A percentile compares a stretch with the other conserved stretches of the same genome.
phyloP scores from a whole-genome alignment of 1,140 invertebrate genomes.

The Macrosteles quadrilineatus region DNA sequence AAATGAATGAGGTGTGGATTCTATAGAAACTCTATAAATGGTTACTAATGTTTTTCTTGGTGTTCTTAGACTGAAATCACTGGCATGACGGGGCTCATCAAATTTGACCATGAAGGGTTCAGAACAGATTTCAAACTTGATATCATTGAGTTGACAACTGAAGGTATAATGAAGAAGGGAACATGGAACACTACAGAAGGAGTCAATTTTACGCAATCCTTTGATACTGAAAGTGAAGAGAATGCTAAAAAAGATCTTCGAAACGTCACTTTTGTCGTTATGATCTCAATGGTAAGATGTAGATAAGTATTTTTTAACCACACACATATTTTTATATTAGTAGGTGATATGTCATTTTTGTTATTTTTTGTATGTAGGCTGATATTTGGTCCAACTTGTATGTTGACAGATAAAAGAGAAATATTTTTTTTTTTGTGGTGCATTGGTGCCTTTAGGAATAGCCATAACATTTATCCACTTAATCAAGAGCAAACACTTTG shows the following conservation, averaged over 20 bases:
- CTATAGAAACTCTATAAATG: no score
- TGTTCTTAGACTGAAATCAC: conserved; percentile 63
- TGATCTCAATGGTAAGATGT: conserved; percentile 68
- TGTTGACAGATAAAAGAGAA: no score
- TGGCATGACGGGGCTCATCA: conserved; percentile 80
- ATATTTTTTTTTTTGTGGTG: no score
- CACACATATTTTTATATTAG: no score
- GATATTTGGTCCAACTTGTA: no score
- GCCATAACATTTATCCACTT: no score
- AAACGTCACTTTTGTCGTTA: conserved; percentile 83
- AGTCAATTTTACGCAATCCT: conserved; percentile 27
- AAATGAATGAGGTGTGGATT: no score
- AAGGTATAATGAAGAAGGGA: conserved; percentile 70
- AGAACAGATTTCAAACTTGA: conserved; percentile 81
- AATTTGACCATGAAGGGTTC: conserved; percentile 83
- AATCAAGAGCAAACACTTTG: no score
- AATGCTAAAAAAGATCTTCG: conserved; percentile 54
- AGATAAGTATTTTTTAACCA: background rate
- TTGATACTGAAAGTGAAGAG: background rate
- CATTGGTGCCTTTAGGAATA: no score
- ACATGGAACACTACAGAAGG: conserved; percentile 55
- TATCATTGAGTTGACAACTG: conserved; percentile 68
- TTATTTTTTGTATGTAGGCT: no score
- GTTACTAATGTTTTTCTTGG: no score
- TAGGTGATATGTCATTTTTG: no score